Base-by-base conservation (phyloP, 2,797 vertebrate genomes). In the Furcifer pardalis region DNA sequence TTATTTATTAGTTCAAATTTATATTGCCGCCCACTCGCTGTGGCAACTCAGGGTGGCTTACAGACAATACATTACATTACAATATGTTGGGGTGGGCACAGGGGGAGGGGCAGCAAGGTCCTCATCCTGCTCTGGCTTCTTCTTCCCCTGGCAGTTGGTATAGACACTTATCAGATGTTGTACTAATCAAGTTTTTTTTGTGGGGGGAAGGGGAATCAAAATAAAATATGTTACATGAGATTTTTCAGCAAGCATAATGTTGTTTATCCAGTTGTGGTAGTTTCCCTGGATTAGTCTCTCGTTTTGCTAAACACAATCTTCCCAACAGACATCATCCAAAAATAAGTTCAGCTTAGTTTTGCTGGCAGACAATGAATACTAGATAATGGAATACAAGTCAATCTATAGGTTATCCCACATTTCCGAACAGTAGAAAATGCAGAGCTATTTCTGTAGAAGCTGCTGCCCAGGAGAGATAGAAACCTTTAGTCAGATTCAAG, bases 401-500 rank as follows among this genome's bases (percentile, higher is more conserved):
- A 87, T 44, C 62, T 78, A 23, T 15, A 74, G 44, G 6, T 87
- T 74, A 83, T 8, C 37, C 65, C 1, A 19, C n/a, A 63, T 8
- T 59, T 30, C 35, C 68, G 4, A 76, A 32, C 40, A 83, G n/a
- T 73, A 72, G 69, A 88, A 93, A 86, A 76, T 74, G 65, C 6
- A 37, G 76, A 30, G 77, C 7, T 89, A 86, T 89, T 81, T 13
- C 69, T 85, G 0, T 62, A 32, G 59, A 37, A 27, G n/a, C 1
- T 88, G 84, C 46, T 77, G 63, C 69, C 69, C 80, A 32, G 52
- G 78, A 23, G 79, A 86, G 23, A 78, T 37, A 79, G 17, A 91
- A 91, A 91, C 87, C 89, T 91, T 89, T 73, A 77, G 27, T 23
- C 46, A 82, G 86, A 94, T 92, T 92, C 93, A 94, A 92, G 88